Evolutionary conservation across 2,888 invertebrate genomes (phyloP).

Genomic region (Ophion obscuratus): DNA sequence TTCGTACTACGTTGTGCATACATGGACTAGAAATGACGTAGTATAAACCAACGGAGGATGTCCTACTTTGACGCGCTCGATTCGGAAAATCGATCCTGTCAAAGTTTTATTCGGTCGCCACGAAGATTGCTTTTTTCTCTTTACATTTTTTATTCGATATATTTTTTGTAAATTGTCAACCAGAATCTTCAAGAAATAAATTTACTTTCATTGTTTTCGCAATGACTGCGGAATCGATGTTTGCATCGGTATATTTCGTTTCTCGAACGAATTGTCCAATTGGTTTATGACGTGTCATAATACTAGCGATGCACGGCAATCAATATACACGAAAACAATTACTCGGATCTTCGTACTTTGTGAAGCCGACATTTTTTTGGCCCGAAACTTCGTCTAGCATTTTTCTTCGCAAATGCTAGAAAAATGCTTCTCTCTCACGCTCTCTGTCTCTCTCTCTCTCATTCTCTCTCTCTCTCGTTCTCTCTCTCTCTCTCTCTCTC

Average conservation of each 20-base stretch:
- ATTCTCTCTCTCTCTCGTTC: background rate
- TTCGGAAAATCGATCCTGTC: slow-evolving; percentile 5
- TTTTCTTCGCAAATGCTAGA: too few species aligned
- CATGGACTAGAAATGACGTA: slow-evolving; percentile 54
- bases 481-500: background rate
- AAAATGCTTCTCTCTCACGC: too few species aligned
- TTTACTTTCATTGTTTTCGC: background rate
- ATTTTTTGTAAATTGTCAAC: background rate
- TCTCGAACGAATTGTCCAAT: background rate
- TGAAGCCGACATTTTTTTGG: slow-evolving; percentile 18
- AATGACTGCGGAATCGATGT: background rate
- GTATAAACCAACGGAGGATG: slow-evolving; percentile 33
- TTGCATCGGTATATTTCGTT: too few species aligned
- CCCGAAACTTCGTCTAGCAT: slow-evolving; percentile 36
- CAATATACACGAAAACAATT: slow-evolving; percentile 39
- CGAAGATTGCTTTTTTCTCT: background rate
- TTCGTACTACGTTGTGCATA: slow-evolving; percentile 56
- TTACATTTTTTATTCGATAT: background rate
- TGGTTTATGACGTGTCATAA: slow-evolving; percentile 50
- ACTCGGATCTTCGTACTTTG: slow-evolving; percentile 37
- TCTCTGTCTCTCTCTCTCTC: too few species aligned
- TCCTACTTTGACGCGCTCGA: background rate
- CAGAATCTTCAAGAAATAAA: background rate
- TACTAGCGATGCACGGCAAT: slow-evolving; percentile 28
- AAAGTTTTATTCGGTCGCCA: background rate